A percentile compares a stretch with the other conserved stretches of the same genome.
Evolutionary conservation across 2,113 vertebrate species (phyloP).

Genomic region (Heterotis niloticus): DNA sequence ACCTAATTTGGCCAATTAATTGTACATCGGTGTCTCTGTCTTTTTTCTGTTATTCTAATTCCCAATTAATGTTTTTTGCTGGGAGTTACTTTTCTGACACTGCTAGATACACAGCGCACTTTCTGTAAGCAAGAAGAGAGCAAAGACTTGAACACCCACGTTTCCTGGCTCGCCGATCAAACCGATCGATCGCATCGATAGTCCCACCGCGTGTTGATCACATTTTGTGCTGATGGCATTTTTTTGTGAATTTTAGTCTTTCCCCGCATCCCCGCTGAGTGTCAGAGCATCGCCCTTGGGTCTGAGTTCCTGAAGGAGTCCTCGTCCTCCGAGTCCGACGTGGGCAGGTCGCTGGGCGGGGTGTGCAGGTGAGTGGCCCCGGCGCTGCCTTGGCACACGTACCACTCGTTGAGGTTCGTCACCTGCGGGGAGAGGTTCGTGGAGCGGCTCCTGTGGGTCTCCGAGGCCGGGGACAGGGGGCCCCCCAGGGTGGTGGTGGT

Average conservation of each 20-base stretch:
- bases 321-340: conserved; percentile 83
- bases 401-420: conserved; percentile 97
- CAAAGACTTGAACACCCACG: conserved; percentile 32
- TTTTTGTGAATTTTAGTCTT: conserved; percentile 40
- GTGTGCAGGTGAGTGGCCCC: conserved; percentile 79
- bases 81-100: background rate
- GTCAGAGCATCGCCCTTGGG: conserved; percentile 80
- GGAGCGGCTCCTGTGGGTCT: conserved; percentile 67
- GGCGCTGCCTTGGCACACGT: conserved; percentile 87
- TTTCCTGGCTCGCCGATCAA: conserved; percentile 29
- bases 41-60: background rate
- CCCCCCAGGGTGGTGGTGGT: conserved; percentile 67
- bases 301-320: conserved; percentile 80
- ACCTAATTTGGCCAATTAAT: background rate
- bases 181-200: conserved; percentile 18
- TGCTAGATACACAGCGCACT: background rate
- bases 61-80: background rate
- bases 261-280: no score
- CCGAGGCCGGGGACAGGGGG: conserved; percentile 70
- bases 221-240: conserved; percentile 28
- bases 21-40: background rate
- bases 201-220: conserved; percentile 30
- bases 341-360: conserved; percentile 80
- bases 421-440: conserved; percentile 85
- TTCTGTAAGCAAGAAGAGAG: conserved; percentile 33